Percentiles rank a stretch among this genome's conserved stretches.
Conservation (phyloP, 1,140 invertebrate genomes). For the Cydia strobilella region DNA sequence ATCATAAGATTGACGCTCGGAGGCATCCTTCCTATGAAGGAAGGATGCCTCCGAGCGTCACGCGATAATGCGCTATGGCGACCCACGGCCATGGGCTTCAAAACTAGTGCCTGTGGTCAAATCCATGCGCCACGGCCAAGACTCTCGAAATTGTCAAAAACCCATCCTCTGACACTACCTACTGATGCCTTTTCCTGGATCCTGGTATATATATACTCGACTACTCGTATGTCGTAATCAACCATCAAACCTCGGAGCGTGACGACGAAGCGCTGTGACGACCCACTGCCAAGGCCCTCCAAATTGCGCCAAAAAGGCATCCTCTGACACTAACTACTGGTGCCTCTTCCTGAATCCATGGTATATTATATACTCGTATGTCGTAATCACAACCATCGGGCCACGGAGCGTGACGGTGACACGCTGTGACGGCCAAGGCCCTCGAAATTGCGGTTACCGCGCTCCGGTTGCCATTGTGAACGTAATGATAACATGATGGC, state of each 20-base stretch:
- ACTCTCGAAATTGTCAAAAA: not conserved
- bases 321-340: not conserved
- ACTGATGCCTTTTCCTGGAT: not conserved
- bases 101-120: too few relatives aligned
- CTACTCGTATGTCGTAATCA: not conserved
- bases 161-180: not conserved
- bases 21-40: too few relatives aligned
- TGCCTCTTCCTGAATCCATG: not conserved
- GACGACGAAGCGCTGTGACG: not conserved
- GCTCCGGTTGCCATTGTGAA: not conserved
- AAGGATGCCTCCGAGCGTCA: too few relatives aligned
- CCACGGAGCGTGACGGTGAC: not conserved
- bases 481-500: not conserved
- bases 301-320: not conserved
- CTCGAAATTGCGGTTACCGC: constrained; percentile 25
- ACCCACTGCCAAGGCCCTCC: not conserved
- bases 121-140: not conserved
- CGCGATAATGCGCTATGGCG: too few relatives aligned
- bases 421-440: constrained; percentile 9
- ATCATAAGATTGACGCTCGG: too few relatives aligned
- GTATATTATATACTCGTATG: not conserved
- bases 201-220: not conserved
- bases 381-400: not conserved
- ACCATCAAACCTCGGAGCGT: not conserved
- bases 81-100: too few relatives aligned